Percentiles rank a stretch among this genome's conserved stretches.
These are phyloP conservation scores for Hirundichthys speculiger DNA, from an alignment of 2,113 vertebrate genomes.

Conservation along the genomic window DNA sequence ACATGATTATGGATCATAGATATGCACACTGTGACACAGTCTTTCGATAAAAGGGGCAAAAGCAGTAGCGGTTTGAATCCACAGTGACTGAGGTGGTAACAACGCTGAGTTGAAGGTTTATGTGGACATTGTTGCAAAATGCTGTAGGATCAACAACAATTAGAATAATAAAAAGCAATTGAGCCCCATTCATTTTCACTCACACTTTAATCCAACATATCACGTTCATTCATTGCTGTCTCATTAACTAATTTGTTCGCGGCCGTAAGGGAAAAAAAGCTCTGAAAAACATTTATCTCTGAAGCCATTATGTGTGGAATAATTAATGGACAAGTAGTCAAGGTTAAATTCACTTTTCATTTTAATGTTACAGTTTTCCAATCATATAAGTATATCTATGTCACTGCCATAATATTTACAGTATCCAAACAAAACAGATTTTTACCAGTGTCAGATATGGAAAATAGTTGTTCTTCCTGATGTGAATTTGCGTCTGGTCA, in stretches of 20 bases:
- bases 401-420: conserved; percentile 65
- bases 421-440: conserved; percentile 43
- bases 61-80: background rate
- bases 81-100: background rate
- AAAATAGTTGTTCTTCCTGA: conserved; percentile 34
- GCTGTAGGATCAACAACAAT: conserved; percentile 26
- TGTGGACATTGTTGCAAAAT: conserved; percentile 28
- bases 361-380: conserved; percentile 45
- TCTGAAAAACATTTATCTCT: conserved; percentile 24
- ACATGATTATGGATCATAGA: no score
- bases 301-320: conserved; percentile 19
- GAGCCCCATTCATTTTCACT: conserved; percentile 40
- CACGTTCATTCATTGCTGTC: conserved; percentile 22
- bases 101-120: conserved; percentile 23
- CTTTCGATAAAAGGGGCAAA: background rate
- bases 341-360: conserved; percentile 54
- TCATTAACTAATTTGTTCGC: conserved; percentile 31
- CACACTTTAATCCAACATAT: conserved; percentile 39
- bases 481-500: conserved; percentile 21
- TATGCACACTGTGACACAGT: no score
- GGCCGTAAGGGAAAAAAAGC: background rate
- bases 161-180: conserved; percentile 18
- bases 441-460: conserved; percentile 56
- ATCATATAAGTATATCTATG: conserved; percentile 2
- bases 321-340: conserved; percentile 34